A percentile compares a stretch with the other conserved stretches of the same genome.
Evolutionary conservation across 2,113 vertebrate species (phyloP).

Genomic region (Chlorocebus sabaeus): DNA sequence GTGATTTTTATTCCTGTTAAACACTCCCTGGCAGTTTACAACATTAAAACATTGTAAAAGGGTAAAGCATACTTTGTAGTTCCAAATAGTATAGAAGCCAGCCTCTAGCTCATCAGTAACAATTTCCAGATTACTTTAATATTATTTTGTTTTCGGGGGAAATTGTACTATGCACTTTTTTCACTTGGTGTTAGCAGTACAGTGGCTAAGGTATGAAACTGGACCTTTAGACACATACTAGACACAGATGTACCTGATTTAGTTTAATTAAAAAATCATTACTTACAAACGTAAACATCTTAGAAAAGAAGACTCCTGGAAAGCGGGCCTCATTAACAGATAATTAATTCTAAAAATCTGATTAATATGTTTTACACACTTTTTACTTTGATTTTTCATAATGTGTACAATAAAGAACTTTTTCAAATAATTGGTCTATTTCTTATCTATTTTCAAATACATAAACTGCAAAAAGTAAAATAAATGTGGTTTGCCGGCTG

Average conservation of each 20-base stretch:
- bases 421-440: neutral
- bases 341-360: neutral
- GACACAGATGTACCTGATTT: neutral
- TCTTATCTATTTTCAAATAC: neutral
- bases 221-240: neutral
- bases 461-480: neutral
- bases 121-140: neutral
- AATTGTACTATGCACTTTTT: neutral
- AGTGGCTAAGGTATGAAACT: neutral
- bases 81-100: neutral
- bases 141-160: neutral
- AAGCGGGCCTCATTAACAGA: neutral
- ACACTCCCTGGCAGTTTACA: neutral
- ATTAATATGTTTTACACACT: neutral
- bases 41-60: neutral
- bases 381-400: neutral
- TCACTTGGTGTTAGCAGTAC: neutral
- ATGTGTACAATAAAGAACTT: neutral
- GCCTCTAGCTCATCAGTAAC: neutral
- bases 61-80: neutral
- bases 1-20: neutral
- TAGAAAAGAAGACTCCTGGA: neutral
- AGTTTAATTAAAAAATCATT: conserved; percentile 55
- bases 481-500: neutral
- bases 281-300: neutral